Percentiles rank a stretch among this genome's conserved stretches.
Conservation (phyloP, 2,888 invertebrate genomes). For the Theretra japonica region DNA sequence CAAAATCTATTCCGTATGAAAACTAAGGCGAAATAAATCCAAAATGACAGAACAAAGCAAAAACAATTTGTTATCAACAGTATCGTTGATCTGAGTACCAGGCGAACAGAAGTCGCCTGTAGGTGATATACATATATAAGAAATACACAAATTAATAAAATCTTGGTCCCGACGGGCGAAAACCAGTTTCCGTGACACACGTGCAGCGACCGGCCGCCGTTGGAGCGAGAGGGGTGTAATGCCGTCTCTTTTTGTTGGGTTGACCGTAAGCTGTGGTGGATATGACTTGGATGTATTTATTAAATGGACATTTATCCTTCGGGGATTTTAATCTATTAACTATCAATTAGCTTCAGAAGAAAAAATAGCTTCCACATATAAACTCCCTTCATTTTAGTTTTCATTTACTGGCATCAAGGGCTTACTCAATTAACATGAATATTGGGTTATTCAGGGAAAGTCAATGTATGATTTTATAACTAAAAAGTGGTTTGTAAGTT, state of each 20-base stretch:
- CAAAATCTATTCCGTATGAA: constrained; percentile 32
- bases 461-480: too few species aligned
- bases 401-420: too few species aligned
- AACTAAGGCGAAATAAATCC: constrained; percentile 56
- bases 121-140: constrained; percentile 51
- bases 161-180: constrained; percentile 69
- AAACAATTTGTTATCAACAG: constrained; percentile 81
- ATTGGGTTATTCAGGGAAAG: too few species aligned
- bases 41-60: constrained; percentile 73
- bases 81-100: constrained; percentile 72
- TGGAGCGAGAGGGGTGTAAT: constrained; percentile 54
- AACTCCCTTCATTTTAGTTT: too few species aligned
- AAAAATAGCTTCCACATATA: too few species aligned
- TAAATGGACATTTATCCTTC: background rate
- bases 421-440: too few species aligned
- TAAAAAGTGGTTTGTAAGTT: too few species aligned
- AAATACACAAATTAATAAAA: constrained; percentile 83
- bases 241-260: constrained; percentile 56
- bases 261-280: constrained; percentile 66
- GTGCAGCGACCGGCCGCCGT: constrained; percentile 70
- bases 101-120: constrained; percentile 63
- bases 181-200: constrained; percentile 81
- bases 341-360: too few species aligned
- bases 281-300: constrained; percentile 39
- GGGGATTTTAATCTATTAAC: too few species aligned